Percentiles rank a stretch among this genome's conserved stretches.
Conservation (phyloP, 1,140 invertebrate genomes). For the Atta colombica region DNA sequence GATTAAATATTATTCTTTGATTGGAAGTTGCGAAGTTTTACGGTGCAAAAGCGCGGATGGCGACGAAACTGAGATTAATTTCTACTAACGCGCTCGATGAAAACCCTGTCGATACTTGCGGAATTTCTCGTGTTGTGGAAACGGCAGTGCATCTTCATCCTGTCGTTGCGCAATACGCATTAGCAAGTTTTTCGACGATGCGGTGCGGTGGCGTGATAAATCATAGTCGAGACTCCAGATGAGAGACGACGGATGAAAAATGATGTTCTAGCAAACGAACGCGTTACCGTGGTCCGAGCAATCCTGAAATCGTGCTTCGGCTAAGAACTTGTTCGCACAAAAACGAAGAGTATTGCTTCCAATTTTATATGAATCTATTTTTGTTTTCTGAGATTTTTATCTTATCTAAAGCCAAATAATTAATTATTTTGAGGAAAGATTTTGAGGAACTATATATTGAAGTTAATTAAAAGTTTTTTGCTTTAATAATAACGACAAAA, state of each 20-base stretch:
- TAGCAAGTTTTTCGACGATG: slow-evolving; percentile 71
- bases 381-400: slow-evolving; percentile 11
- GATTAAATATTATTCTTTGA: slow-evolving; percentile 37
- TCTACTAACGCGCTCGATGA: slow-evolving; percentile 47
- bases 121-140: slow-evolving; percentile 46
- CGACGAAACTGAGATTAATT: slow-evolving; percentile 65
- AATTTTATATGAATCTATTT: slow-evolving; percentile 37
- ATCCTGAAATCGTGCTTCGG: slow-evolving; percentile 44
- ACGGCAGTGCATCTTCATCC: slow-evolving; percentile 65
- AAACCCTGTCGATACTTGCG: slow-evolving; percentile 60
- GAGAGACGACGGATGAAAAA: slow-evolving; percentile 67
- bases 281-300: slow-evolving; percentile 52
- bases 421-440: slow-evolving; percentile 3
- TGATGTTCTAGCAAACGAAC: slow-evolving; percentile 36
- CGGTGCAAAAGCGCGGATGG: neutral
- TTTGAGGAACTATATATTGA: neutral
- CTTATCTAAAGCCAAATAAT: slow-evolving; percentile 11
- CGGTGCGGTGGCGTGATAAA: slow-evolving; percentile 63
- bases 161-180: slow-evolving; percentile 55
- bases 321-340: slow-evolving; percentile 43
- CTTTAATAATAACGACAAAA: neutral
- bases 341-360: slow-evolving; percentile 35
- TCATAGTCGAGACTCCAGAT: slow-evolving; percentile 62
- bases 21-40: neutral
- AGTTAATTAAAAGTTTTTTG: neutral